Base-by-base conservation (phyloP, 2,888 invertebrate genomes). In the Pecten maximus region DNA sequence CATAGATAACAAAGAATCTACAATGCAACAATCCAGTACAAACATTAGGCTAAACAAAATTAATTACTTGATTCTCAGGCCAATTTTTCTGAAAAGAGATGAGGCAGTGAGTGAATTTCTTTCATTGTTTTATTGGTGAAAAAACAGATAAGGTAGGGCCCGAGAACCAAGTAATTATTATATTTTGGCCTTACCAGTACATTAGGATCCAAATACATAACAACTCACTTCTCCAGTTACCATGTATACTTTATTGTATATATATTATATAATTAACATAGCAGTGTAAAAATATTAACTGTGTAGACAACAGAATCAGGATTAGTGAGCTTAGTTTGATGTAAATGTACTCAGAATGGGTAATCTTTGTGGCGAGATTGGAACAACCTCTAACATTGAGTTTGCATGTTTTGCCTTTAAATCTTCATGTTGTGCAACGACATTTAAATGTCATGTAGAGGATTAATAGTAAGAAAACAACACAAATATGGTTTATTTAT, bases 201-300 rank as follows among this genome's bases (percentile, higher is more conserved):
- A n/a, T n/a, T n/a, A n/a, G n/a, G n/a, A n/a, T n/a, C n/a, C n/a
- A 0, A 54, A 54, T 19, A 54, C 50, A 54, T 19, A 54, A 54
- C 54, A 54, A 60, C 60, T 12, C 74, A 35, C 12, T 12, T 12
- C 3, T 74, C 35, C 15, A 74, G 28, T 28, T 74, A 74, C 74
- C 74, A 74, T 35, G 74, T 74, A 74, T 28, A 74, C 74, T 74
- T 74, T 74, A 74, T 74, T 74, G 74, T 74, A 74, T 74, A 35
- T 74, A 28, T 54, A 28, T 74, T 23, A 54, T 54, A 19, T 74
- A 74, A 74, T 74, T 35, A 74, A 74, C 74, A 74, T 74, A 74
- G 6, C 28, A 28, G 35, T 74, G 74, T 74, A 74, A 74, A 74
- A 28, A 10, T 35, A 74, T 74, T 74, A 74, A 74, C 74, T 8